phyloP scores from a whole-genome alignment of 37 sponge, comb jelly and placozoan genomes.

The Crambe crambe region DNA sequence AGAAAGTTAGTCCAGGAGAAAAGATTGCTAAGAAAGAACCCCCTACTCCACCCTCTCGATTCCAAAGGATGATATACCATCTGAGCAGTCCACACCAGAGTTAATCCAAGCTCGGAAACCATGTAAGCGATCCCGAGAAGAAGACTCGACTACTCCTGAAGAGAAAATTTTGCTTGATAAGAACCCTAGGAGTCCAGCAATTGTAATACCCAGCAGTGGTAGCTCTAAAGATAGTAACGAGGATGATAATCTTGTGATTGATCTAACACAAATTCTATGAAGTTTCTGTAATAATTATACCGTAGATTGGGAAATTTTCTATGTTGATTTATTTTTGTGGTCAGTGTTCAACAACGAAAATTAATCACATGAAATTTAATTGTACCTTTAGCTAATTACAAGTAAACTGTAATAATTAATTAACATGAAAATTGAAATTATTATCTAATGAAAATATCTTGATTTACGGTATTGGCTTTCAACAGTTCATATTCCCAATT shows the following conservation, averaged over 20 bases:
- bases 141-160: neutral
- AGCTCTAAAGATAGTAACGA: neutral
- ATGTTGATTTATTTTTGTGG: too few species aligned
- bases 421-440: too few species aligned
- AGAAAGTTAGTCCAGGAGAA: neutral
- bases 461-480: too few species aligned
- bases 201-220: neutral
- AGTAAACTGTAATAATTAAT: too few species aligned
- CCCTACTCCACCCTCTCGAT: neutral
- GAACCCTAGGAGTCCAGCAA: neutral
- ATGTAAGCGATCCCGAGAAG: neutral
- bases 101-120: neutral
- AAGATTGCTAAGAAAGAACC: neutral
- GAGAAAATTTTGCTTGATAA: neutral
- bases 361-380: too few species aligned
- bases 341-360: too few species aligned
- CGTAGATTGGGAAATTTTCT: too few species aligned
- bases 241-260: neutral
- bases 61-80: neutral
- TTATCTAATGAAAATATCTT: too few species aligned
- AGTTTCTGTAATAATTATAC: too few species aligned
- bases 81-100: neutral
- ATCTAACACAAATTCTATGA: neutral
- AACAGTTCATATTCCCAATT: too few species aligned
- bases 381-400: too few species aligned